These are phyloP conservation scores for Sebastes umbrosus DNA, from an alignment of 2,797 vertebrate genomes.

Conservation along the genomic window DNA sequence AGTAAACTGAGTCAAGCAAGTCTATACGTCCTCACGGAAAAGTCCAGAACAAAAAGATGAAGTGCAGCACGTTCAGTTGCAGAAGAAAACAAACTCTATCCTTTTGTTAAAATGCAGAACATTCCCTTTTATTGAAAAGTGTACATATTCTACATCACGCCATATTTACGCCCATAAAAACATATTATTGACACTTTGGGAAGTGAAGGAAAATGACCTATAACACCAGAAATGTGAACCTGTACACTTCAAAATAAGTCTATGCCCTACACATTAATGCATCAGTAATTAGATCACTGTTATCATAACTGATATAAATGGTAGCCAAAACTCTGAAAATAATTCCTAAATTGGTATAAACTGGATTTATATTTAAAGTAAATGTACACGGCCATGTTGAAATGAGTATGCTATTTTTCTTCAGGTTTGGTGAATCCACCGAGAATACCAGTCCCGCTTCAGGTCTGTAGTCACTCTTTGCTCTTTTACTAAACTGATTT, in stretches of 20 bases:
- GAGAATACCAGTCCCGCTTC: conserved; percentile 80
- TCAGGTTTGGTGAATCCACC: conserved; percentile 85
- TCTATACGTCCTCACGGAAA: background rate
- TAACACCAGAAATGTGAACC: background rate
- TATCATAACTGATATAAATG: background rate
- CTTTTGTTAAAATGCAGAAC: background rate
- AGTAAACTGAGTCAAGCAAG: background rate
- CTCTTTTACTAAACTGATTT: background rate
- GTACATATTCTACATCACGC: background rate
- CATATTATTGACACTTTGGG: background rate
- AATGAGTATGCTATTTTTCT: conserved; percentile 19
- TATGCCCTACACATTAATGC: background rate
- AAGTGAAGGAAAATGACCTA: background rate
- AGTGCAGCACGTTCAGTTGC: background rate
- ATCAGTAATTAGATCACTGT: background rate
- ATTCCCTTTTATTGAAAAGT: background rate
- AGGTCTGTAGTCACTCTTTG: conserved; percentile 48
- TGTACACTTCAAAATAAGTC: background rate
- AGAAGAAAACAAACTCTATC: background rate
- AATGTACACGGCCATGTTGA: background rate
- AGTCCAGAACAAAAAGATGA: background rate
- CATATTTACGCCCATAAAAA: background rate
- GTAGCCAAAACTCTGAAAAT: background rate
- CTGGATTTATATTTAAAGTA: background rate
- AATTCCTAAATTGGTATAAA: background rate